Evolutionary conservation across 2,888 invertebrate genomes (phyloP), one percentile per base, ranked within the genome.

Genomic region (Acrobasis consociella): DNA sequence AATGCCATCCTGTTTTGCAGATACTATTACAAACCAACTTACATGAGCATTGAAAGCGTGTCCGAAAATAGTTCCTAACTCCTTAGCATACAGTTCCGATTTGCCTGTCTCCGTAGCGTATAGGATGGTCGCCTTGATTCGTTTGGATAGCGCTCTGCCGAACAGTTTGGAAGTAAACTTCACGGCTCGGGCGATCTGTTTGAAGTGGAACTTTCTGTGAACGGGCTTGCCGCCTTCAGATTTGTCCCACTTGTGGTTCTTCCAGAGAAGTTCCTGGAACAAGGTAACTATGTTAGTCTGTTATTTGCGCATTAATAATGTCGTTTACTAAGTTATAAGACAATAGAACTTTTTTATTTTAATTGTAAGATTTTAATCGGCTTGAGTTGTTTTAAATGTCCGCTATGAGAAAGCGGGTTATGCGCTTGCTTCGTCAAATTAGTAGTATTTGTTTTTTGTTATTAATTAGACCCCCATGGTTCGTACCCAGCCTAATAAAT

Each of bases 21-120:
- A 31, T 31, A 31, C 22, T 22, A 22, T 31, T 31, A 31, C 7
- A 31, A 31, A 31, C 8, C 7, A 31, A 31, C 75, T 74, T 67
- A 96, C 97, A 94, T 98, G 97, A 8, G 98, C 97, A 86, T 99
- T 98, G 86, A 99, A 99, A 31, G 98, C 98, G 85, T 98, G 97
- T 56, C 97, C 97, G 77, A 99, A 95, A 72, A 98, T 95, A 80
- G 97, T 96, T 31, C 96, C 96, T 75, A 99, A 90, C 75, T 97
- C 97, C 77, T 97, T 97, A 49, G 98, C 98, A 88, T 97, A 99
- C 82, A 96, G 96, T 87, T 99, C 98, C 15, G 99, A 98, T 87
- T 97, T 98, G 69, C 99, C 98, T 0, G 99, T 99, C 90, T 99
- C 99, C 0, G 98, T 98, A 8, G 97, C 99, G 85, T 97, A 99